Conservation (phyloP, 1,140 invertebrate species). For the Micrasema longulum region DNA sequence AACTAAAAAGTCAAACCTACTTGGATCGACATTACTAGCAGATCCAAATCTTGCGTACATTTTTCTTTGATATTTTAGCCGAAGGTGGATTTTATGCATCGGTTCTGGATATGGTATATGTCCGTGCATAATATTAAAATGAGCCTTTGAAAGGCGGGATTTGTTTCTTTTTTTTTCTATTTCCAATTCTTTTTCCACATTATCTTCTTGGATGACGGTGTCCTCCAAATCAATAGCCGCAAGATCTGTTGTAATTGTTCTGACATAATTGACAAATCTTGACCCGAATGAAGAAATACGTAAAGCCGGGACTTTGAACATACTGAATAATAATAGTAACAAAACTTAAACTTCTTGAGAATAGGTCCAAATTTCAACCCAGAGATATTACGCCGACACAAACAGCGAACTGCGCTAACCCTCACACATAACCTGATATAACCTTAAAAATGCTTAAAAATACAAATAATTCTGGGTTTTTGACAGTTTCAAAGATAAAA, state of each 20-base stretch:
- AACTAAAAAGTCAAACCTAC: constrained; percentile 47
- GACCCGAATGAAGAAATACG: constrained; percentile 8
- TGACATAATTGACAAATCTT: constrained; percentile 13
- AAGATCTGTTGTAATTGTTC: constrained; percentile 28
- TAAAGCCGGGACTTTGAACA: constrained; percentile 21
- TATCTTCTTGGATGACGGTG: constrained; percentile 50
- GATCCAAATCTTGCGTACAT: constrained; percentile 72
- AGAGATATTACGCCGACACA: too few relatives aligned
- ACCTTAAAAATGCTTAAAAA: too few relatives aligned
- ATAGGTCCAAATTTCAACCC: too few relatives aligned
- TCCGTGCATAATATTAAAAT: constrained; percentile 70
- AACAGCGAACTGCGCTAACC: too few relatives aligned
- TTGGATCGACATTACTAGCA: constrained; percentile 62
- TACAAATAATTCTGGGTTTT: too few relatives aligned
- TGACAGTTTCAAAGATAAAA: too few relatives aligned
- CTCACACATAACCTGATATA: too few relatives aligned
- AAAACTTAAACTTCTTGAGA: too few relatives aligned
- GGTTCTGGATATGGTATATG: constrained; percentile 66
- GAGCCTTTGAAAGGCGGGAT: constrained; percentile 67
- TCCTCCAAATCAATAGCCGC: constrained; percentile 16
- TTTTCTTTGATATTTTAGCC: constrained; percentile 70
- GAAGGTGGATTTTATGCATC: constrained; percentile 66
- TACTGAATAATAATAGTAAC: too few relatives aligned
- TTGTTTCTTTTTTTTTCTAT: constrained; percentile 69
- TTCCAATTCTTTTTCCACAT: constrained; percentile 57